A percentile compares a stretch with the other conserved stretches of the same genome.
Conservation (phyloP, 2,888 invertebrate genomes). For the Yponomeuta sedellus region DNA sequence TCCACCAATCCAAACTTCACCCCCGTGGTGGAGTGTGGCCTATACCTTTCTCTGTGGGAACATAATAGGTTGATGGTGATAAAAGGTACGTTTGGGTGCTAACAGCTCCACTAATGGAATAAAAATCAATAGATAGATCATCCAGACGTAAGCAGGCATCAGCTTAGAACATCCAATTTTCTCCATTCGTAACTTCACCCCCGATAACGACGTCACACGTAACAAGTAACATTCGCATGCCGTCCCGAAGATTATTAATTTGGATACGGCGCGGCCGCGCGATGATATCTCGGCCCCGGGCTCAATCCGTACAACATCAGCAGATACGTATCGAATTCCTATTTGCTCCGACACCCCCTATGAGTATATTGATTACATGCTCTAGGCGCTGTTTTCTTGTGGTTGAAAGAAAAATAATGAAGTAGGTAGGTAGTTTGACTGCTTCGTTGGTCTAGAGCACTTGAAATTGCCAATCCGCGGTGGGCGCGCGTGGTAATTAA, state of each 20-base stretch:
- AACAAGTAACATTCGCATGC: constrained; percentile 47
- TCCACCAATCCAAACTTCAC: too few relatives aligned
- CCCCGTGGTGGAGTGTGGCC: too few relatives aligned
- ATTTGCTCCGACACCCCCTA: constrained; percentile 10
- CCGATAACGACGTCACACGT: constrained; percentile 36
- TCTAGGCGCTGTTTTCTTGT: constrained; percentile 30
- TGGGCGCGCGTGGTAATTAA: too few relatives aligned
- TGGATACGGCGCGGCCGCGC: constrained; percentile 61
- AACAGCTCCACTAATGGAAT: too few relatives aligned
- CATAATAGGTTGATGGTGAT: too few relatives aligned
- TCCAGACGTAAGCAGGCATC: too few relatives aligned
- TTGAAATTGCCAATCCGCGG: too few relatives aligned
- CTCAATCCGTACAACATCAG: constrained; percentile 22
- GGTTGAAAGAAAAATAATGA: neutral
- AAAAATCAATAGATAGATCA: too few relatives aligned
- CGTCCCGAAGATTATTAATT: constrained; percentile 51
- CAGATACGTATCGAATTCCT: neutral
- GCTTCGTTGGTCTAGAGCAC: too few relatives aligned
- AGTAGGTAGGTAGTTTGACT: neutral
- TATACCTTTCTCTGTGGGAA: too few relatives aligned
- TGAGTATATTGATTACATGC: constrained; percentile 41
- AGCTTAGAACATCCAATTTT: too few relatives aligned
- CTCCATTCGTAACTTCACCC: constrained; percentile 5
- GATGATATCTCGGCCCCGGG: constrained; percentile 37
- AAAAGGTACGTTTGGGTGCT: too few relatives aligned